Evolutionary conservation across 1,140 invertebrate species (phyloP), one percentile per base, ranked within the genome.

Genomic region (Bombus picipes): DNA sequence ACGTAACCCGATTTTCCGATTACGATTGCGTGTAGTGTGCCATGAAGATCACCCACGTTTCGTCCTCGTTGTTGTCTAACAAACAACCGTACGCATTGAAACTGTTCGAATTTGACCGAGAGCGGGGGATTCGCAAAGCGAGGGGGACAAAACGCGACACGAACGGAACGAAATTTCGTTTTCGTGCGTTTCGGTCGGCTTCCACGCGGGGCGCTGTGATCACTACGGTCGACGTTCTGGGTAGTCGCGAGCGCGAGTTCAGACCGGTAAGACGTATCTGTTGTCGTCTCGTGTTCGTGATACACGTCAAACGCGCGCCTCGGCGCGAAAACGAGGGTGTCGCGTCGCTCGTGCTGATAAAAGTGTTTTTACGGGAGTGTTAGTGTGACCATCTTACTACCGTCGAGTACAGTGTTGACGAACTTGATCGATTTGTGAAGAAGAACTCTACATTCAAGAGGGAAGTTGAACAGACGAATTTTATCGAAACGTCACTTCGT

Each of bases 171-270:
- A 90, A 87, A 90, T 82, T 90, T 88, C 75, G 74, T 85, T 77
- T 72, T 34, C 28, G 47, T 70, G 66, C 28, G 85, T 37, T 90
- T 87, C 83, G 65, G 25, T 86, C 77, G 86, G 83, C 79, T 68
- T 57, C 82, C 91, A 34, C 39, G 25, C 25, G 78, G 9, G 87
- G 90, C 88, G 92, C 85, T 76, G 70, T n/a, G 25, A 59, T 78
- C 79, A 71, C 41, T 28, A 25, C 43, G 62, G 34, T 18, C 39
- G 72, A 84, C 32, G 32, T n/a, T 76, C 34, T 70, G 75, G 62
- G 72, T 88, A 93, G 92, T 93, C 91, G 89, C 87, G 89, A 91
- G 85, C 89, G 92, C 87, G 91, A 92, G 92, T 92, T 83, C 86
- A 81, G 65, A 39, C 88, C 39, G 76, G 32, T 79, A 80, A 70